phyloP scores from a whole-genome alignment of 2,113 vertebrate genomes.

The Pseudorectes ferrugineus region DNA sequence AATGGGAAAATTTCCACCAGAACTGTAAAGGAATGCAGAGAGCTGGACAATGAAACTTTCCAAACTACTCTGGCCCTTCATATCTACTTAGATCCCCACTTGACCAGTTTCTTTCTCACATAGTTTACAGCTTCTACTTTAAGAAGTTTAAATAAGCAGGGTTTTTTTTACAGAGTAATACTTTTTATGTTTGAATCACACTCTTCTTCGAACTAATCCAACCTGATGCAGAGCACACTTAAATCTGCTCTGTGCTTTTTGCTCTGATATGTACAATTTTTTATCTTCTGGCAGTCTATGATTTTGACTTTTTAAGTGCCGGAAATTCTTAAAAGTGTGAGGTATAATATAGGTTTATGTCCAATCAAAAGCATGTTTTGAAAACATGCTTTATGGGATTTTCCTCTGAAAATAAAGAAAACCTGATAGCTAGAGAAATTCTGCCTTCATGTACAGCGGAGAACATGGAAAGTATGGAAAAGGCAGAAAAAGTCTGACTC shows the following conservation, averaged over 20 bases:
- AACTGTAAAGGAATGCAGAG: neutral
- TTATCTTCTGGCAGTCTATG: neutral
- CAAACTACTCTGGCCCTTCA: neutral
- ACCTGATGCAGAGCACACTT: neutral
- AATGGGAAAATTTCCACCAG: neutral
- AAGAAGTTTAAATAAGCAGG: neutral
- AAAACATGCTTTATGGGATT: neutral
- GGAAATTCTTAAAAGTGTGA: neutral
- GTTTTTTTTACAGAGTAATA: neutral
- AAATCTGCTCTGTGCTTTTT: neutral
- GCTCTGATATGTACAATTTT: neutral
- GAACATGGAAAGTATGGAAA: neutral
- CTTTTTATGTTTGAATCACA: neutral
- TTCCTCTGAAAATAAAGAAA: neutral
- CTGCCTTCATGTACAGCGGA: neutral
- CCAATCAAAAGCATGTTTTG: neutral
- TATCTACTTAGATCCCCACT: neutral
- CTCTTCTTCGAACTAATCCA: neutral
- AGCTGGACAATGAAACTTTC: neutral
- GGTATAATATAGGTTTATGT: neutral
- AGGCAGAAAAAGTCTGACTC: neutral
- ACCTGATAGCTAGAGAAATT: neutral
- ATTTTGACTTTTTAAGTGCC: neutral
- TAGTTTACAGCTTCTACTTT: neutral
- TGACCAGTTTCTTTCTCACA: neutral